Percentiles rank a stretch among this genome's conserved stretches.
Conservation (phyloP, 2,113 vertebrate species). For the Tautogolabrus adspersus region DNA sequence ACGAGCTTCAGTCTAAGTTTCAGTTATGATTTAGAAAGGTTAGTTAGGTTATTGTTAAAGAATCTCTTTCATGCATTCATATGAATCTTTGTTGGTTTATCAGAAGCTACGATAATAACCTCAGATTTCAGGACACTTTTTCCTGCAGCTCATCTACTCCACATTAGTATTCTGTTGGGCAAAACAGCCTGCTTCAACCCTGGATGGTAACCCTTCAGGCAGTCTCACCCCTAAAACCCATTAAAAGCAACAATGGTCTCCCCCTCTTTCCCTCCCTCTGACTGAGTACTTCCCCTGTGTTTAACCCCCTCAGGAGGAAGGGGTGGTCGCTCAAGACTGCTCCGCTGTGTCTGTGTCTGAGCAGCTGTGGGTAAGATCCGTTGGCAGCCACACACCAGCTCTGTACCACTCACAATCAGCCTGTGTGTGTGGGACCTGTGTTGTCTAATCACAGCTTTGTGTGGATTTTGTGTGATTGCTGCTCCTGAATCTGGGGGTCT, state of each 20-base stretch:
- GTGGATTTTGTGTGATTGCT: conserved; percentile 35
- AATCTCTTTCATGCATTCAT: too few relatives aligned
- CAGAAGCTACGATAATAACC: conserved; percentile 1
- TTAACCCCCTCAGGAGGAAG: conserved; percentile 89
- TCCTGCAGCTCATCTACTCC: conserved; percentile 19
- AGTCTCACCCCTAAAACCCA: conserved; percentile 45
- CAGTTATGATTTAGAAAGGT: neutral
- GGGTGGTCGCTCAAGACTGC: conserved; percentile 84
- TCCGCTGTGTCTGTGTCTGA: conserved; percentile 83
- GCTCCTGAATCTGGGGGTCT: conserved; percentile 14
- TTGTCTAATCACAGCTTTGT: conserved; percentile 39
- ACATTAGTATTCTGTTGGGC: conserved; percentile 71
- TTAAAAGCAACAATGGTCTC: conserved; percentile 50
- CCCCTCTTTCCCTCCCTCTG: conserved; percentile 21
- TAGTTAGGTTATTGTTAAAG: too few relatives aligned
- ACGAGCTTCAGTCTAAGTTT: conserved; percentile 30
- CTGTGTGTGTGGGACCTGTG: neutral
- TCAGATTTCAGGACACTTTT: conserved; percentile 13
- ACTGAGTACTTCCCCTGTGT: conserved; percentile 71
- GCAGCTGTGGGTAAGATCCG: conserved; percentile 91
- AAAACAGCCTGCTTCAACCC: conserved; percentile 29
- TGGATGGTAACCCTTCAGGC: conserved; percentile 58
- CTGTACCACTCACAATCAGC: conserved; percentile 31
- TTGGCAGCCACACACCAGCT: conserved; percentile 11
- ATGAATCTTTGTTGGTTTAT: neutral